Evolutionary conservation across 2,113 vertebrate genomes (phyloP).

Genomic region (Gracilinanus agilis): DNA sequence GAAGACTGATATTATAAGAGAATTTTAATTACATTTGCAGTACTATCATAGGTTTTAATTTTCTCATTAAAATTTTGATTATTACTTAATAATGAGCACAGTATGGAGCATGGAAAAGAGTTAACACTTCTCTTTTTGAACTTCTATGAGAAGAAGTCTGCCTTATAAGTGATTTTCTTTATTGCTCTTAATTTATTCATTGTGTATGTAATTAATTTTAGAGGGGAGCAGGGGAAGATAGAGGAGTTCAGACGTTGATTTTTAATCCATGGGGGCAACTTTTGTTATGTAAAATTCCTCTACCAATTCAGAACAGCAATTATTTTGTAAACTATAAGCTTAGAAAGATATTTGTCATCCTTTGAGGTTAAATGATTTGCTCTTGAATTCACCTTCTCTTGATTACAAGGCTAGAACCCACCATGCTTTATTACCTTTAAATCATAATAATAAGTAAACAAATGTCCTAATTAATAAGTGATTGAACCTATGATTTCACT

Average conservation of each 20-base stretch:
- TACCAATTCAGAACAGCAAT: neutral
- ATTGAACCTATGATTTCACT: neutral
- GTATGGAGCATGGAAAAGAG: neutral
- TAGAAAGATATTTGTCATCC: neutral
- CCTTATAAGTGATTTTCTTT: neutral
- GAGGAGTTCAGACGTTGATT: neutral
- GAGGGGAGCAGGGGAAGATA: neutral
- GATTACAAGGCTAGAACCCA: neutral
- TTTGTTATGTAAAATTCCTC: neutral
- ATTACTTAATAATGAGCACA: neutral
- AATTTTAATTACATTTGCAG: neutral
- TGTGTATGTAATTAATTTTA: neutral
- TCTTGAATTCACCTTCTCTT: neutral
- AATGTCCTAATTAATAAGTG: neutral
- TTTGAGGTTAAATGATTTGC: neutral
- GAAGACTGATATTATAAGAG: slow-evolving; percentile 17
- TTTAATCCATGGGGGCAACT: neutral
- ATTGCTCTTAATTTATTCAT: neutral
- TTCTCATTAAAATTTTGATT: neutral
- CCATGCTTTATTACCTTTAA: neutral
- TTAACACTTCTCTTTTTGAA: neutral
- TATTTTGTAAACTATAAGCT: neutral
- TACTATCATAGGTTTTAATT: neutral
- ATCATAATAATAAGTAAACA: neutral
- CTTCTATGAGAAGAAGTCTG: neutral